Base-by-base conservation (phyloP, 1,140 invertebrate genomes). In the Drosophila athabasca region DNA sequence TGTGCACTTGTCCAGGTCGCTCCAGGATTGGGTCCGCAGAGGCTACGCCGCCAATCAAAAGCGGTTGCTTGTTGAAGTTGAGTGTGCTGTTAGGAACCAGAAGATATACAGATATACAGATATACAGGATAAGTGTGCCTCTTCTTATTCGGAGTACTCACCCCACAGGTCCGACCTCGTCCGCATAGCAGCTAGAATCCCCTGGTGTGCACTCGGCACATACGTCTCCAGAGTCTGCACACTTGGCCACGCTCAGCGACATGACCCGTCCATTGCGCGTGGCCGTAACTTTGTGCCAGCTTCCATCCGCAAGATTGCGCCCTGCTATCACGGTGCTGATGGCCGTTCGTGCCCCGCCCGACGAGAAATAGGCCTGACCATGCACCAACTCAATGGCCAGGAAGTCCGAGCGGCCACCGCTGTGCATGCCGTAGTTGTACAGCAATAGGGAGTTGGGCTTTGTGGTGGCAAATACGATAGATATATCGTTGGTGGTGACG, bases 251-350 rank as follows among this genome's bases (percentile, higher is more conserved):
- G 76, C 96, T 97, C 15, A 98, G 88, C 2, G 97, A 97, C 49
- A 97, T 95, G 0, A 97, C 96, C 62, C 96, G 93, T 46, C 96
- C 96, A 90, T 97, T 98, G 83, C 97, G 94, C 0, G 96, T 98
- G 0, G 97, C 97, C 3, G 96, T 97, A 5, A 99, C 94, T 90
- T 97, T 97, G 79, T 97, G 95, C 98, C 98, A 99, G 59, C 94
- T 94, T 8, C 97, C 97, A 91, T 98, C 96, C 0, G 96, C 94
- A 1, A 99, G 93, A 66, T 94, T 94, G 45, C 93, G 93, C 29
- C 93, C 93, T 6, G 97, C 95, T 0, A 94, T 93, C 2, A 97
- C 94, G 0, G 95, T 94, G 3, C 96, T 96, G 39, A 98, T 97
- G 3, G 96, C 96, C 24, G 96, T 97, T 79, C 96, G 93, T 1